These are phyloP conservation scores for Coracopsis vasa DNA, from an alignment of 2,113 vertebrate genomes.

Conservation along the genomic window DNA sequence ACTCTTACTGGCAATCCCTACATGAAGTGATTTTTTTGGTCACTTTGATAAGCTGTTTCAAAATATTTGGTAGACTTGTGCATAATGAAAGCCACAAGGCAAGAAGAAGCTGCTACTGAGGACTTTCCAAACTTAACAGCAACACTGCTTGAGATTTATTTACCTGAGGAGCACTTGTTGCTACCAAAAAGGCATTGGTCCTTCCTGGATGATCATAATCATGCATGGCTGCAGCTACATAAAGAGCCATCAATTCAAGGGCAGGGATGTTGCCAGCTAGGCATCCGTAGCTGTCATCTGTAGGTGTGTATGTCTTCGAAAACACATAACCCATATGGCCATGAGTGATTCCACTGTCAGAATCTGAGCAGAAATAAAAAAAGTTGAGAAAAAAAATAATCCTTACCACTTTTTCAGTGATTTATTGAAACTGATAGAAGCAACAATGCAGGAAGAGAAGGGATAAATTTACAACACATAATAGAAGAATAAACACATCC, in stretches of 20 bases:
- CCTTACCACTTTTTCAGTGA: neutral
- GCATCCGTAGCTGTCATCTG: constrained; percentile 89
- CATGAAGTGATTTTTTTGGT: neutral
- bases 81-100: neutral
- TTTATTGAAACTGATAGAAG: neutral
- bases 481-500: neutral
- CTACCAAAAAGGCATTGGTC: constrained; percentile 97
- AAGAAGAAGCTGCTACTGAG: neutral
- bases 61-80: neutral
- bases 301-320: constrained; percentile 86
- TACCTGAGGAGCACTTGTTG: constrained; percentile 95
- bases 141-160: neutral
- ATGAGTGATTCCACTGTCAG: constrained; percentile 90
- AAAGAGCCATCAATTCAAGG: constrained; percentile 95
- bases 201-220: constrained; percentile 97
- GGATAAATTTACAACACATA: neutral
- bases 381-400: neutral
- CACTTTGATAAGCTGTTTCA: neutral
- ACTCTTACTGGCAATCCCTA: neutral
- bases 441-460: neutral
- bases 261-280: constrained; percentile 95
- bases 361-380: constrained; percentile 76
- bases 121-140: neutral
- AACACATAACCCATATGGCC: constrained; percentile 91
- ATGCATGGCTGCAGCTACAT: constrained; percentile 98